Conservation (phyloP, 2,888 invertebrate genomes). For the Metopia argyrocephala region DNA sequence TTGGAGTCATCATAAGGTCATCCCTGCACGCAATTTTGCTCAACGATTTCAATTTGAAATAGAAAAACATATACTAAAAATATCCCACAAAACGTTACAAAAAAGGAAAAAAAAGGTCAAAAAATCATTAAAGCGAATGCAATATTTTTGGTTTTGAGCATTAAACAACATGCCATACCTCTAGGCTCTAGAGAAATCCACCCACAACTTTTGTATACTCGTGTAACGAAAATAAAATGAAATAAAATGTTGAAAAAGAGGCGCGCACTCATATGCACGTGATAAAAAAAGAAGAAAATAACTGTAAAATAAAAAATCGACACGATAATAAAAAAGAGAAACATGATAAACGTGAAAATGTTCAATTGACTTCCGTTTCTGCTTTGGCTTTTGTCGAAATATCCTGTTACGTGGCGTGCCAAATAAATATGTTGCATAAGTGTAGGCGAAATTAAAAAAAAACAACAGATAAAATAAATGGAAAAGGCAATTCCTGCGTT, state of each 20-base stretch:
- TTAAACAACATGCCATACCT: slow-evolving; percentile 29
- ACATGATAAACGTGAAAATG: slow-evolving; percentile 51
- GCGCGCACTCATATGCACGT: slow-evolving; percentile 26
- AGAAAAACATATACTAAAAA: not conserved
- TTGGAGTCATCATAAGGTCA: slow-evolving; percentile 76
- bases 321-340: slow-evolving; percentile 19
- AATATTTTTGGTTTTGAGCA: slow-evolving; percentile 23
- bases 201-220: slow-evolving; percentile 39
- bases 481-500: not conserved
- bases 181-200: slow-evolving; percentile 33
- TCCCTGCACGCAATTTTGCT: slow-evolving; percentile 67
- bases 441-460: slow-evolving; percentile 38
- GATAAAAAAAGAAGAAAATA: slow-evolving; percentile 26
- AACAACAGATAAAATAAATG: slow-evolving; percentile 8
- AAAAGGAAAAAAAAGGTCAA: slow-evolving; percentile 44
- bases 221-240: slow-evolving; percentile 22
- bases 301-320: slow-evolving; percentile 1
- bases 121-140: slow-evolving; percentile 41
- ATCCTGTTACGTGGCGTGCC: slow-evolving; percentile 57
- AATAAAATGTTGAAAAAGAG: not conserved
- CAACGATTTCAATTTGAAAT: not conserved
- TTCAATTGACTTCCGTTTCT: slow-evolving; percentile 61
- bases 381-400: slow-evolving; percentile 46
- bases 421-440: slow-evolving; percentile 59
- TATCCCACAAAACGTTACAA: not conserved